These are phyloP conservation scores for Hydractinia symbiolongicarpus DNA, from an alignment of 30 jellyfish, hydroid and myxozoan species.

Conservation along the genomic window DNA sequence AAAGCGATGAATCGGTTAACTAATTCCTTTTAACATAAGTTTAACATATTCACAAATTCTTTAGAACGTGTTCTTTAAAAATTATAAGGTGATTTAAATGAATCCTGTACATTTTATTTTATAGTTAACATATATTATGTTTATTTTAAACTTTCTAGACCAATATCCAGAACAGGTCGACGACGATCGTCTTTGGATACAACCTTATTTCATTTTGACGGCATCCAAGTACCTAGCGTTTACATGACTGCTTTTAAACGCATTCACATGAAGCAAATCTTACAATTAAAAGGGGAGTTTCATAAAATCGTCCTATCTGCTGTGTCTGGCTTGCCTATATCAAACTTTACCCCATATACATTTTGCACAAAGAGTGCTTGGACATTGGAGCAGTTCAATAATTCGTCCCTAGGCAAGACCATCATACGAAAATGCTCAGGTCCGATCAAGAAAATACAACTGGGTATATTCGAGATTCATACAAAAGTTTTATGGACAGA, in stretches of 20 bases:
- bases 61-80: no score
- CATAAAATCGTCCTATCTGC: not conserved
- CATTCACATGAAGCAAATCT: not conserved
- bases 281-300: not conserved
- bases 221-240: not conserved
- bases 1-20: no score
- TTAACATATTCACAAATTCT: no score
- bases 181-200: not conserved
- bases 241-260: conserved; percentile 3
- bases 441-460: conserved; percentile 2
- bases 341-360: conserved; percentile 1
- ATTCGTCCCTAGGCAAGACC: not conserved
- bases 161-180: conserved; percentile 7
- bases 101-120: no score
- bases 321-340: not conserved
- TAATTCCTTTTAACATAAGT: no score
- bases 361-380: conserved; percentile 5
- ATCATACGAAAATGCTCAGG: conserved; percentile 4
- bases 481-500: conserved; percentile 15
- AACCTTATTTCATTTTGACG: conserved; percentile 10
- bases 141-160: no score
- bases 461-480: not conserved
- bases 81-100: no score
- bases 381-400: conserved; percentile 9
- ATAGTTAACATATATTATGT: no score